These are phyloP conservation scores for Acanthaster planci DNA, from an alignment of 35 echinoderm and acorn worm species.

Conservation along the genomic window DNA sequence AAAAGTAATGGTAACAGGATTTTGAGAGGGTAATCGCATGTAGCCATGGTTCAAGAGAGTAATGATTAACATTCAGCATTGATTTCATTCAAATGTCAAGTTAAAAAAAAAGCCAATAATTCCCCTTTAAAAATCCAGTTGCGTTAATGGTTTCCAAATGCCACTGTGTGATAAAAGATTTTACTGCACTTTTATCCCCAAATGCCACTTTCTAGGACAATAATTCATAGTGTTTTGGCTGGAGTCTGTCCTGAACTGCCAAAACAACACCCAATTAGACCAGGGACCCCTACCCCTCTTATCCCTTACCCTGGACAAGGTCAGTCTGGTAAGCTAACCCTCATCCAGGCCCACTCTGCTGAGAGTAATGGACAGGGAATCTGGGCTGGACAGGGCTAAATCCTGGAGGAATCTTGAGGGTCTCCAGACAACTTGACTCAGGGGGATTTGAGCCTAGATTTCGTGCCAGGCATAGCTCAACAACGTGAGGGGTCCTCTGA, in stretches of 20 bases:
- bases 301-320: conserved; percentile 11
- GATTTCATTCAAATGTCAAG: no score
- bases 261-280: conserved; percentile 22
- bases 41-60: no score
- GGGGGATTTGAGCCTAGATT: background rate
- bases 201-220: background rate
- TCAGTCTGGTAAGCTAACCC: background rate
- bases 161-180: background rate
- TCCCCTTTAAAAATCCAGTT: no score
- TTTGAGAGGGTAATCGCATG: no score
- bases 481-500: background rate
- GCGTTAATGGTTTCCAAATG: background rate
- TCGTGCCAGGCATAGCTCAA: conserved; percentile 15
- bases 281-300: background rate
- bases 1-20: no score
- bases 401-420: conserved; percentile 2
- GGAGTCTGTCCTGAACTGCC: background rate
- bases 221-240: conserved; percentile 8
- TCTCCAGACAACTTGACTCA: background rate
- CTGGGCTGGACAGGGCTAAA: background rate
- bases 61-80: no score
- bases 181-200: conserved; percentile 7
- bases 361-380: background rate
- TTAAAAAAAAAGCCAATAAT: no score
- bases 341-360: background rate